Base-by-base conservation (phyloP, 2,113 vertebrate genomes). In the Cyanocitta stelleri region DNA sequence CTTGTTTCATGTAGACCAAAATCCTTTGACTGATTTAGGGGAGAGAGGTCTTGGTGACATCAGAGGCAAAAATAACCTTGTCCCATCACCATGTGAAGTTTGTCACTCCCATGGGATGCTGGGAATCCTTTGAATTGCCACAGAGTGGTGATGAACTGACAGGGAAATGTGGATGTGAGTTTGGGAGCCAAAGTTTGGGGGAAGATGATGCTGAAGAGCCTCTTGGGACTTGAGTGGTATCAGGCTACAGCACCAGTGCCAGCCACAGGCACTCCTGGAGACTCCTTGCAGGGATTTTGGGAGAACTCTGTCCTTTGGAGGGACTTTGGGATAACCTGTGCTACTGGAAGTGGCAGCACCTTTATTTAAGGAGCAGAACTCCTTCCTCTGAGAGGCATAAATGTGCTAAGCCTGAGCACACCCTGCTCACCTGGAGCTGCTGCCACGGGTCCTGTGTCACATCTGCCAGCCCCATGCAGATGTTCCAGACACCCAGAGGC, bases 361-460 rank as follows among this genome's bases (percentile, higher is more conserved):
- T 77, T 9, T 10, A 32, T 37, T 73, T n/a, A 29, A n/a, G 55
- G 29, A 43, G 1, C 7, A 74, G n/a, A 78, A 30, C 1, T 2
- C 30, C 12, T 73, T 35, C 6, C 3, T 17, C 19, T 30, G 30
- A 61, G 33, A 58, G 24, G 23, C 8, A 37, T 4, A 27, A 16
- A 35, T 21, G 14, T 54, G 61, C 16, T 3, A 19, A 66, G 19
- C 9, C 5, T 5, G 19, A n/a, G 32, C 6, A 3, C 27, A 16
- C 23, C 67, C 37, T 1, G 0, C 43, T 44, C 24, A 13, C 33
- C 51, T 18, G 1, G 11, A 44, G 33, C 37, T 66, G 49, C 33
- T 68, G n/a, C 78, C 55, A 1, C 3, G 0, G 0, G 12, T 26
- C 21, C 61, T 29, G 33, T 33, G 58, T 5, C 62, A 2, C 46